Evolutionary conservation across 1,140 invertebrate species (phyloP).

Genomic region (Macrobrachium rosenbergii): DNA sequence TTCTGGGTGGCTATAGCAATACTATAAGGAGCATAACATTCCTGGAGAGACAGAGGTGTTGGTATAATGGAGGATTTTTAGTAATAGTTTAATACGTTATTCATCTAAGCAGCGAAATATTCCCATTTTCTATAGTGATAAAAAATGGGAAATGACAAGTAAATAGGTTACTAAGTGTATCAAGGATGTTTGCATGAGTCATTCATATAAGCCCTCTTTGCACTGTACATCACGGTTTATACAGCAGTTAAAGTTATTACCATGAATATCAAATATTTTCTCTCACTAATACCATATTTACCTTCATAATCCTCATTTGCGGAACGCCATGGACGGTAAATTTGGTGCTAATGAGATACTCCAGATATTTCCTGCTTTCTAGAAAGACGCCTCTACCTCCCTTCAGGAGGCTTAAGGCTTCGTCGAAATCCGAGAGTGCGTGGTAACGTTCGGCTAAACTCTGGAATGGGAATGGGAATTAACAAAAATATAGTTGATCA

Average conservation of each 20-base stretch:
- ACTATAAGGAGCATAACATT: constrained; percentile 24
- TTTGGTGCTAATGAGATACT: constrained; percentile 32
- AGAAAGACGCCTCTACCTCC: constrained; percentile 27
- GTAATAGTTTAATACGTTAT: neutral
- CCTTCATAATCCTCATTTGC: constrained; percentile 47
- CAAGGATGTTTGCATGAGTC: no score
- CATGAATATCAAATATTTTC: neutral
- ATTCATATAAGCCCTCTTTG: neutral
- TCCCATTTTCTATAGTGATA: neutral
- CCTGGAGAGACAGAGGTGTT: neutral
- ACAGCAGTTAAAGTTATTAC: neutral
- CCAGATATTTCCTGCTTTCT: constrained; percentile 34
- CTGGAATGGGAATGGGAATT: neutral
- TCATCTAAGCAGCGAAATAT: neutral
- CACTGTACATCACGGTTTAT: neutral
- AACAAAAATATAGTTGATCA: neutral
- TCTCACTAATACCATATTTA: neutral
- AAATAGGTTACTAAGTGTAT: no score
- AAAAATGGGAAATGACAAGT: no score
- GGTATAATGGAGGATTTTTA: neutral
- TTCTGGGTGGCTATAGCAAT: constrained; percentile 20
- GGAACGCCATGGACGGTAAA: constrained; percentile 9
- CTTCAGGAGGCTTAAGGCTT: constrained; percentile 21
- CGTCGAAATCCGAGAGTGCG: neutral
- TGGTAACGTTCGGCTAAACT: constrained; percentile 17